Evolutionary conservation across 2,797 vertebrate genomes (phyloP), one percentile per base, ranked within the genome.

Genomic region (Hemibagrus guttatus): DNA sequence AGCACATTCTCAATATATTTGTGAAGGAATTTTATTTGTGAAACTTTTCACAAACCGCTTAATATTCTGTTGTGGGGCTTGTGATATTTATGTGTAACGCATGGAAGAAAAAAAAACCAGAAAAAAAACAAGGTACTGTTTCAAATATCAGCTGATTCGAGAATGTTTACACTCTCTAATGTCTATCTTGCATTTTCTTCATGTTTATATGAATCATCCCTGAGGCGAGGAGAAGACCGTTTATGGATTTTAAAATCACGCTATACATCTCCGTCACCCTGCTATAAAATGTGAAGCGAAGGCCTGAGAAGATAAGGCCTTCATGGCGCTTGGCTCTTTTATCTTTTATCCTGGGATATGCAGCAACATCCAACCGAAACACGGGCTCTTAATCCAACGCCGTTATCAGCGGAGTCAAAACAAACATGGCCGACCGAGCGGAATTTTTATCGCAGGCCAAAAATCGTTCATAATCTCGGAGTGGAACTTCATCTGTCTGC

Each of bases 401-500:
- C 86, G 6, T 26, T 81, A 90, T 90, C 71, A n/a, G 58, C 21
- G 82, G 75, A 71, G 69, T 71, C 4, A 81, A 61, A 88, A 90
- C 91, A 92, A 87, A 42, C 64, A 87, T 90, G 80, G 88, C 69
- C 85, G 88, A 81, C 81, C 83, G 54, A 91, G 86, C 90, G 86
- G 88, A 59, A 58, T 66, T 92, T 91, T 94, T 94, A 95, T 95
- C 93, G 35, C 59, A 56, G 68, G 71, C 82, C 63, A 81, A 79
- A 82, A 84, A 91, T 92, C 92, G 89, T 95, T 95, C 93, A 92
- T 95, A 94, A 94, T 91, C 66, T 91, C 87, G 86, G 88, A 83
- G 88, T 88, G 92, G 91, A 61, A 63, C 83, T 63, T 92, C 93
- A 94, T 93, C 91, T 91, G 92, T 94, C 90, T 88, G 69, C 85